These are phyloP conservation scores for Recurvirostra avosetta DNA, from an alignment of 2,113 vertebrate genomes.

Conservation along the genomic window DNA sequence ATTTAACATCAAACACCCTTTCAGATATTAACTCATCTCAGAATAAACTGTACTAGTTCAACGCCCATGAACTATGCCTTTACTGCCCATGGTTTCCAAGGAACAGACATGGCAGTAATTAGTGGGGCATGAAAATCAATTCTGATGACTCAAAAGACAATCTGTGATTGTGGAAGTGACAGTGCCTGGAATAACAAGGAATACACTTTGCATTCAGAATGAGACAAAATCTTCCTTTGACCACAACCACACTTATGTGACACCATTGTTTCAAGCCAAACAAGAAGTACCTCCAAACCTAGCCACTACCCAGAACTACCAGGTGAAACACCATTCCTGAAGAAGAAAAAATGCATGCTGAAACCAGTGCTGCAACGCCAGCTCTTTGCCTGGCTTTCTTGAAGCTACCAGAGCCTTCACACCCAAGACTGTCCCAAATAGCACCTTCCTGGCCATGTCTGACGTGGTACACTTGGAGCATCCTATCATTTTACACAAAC, in stretches of 20 bases:
- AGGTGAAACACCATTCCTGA: background rate
- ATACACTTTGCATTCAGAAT: background rate
- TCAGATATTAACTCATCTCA: background rate
- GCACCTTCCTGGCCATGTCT: background rate
- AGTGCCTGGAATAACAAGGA: background rate
- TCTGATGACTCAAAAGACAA: conserved; percentile 6
- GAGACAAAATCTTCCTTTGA: background rate
- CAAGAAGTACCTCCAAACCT: background rate
- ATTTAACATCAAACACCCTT: background rate
- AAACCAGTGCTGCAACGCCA: background rate
- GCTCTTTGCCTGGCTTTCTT: background rate
- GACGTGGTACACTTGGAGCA: background rate
- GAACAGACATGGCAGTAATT: background rate
- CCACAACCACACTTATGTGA: rapidly evolving
- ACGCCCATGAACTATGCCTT: background rate
- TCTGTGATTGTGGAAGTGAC: background rate
- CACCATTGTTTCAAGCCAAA: rapidly evolving
- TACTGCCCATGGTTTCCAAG: background rate
- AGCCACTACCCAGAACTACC: background rate
- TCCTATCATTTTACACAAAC: background rate
- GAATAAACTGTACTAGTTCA: background rate
- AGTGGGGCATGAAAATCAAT: conserved; percentile 13
- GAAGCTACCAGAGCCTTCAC: background rate
- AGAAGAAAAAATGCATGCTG: background rate
- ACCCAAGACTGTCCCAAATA: background rate